A percentile compares a stretch with the other conserved stretches of the same genome.
Evolutionary conservation across 2,888 invertebrate genomes (phyloP).

Genomic region (Pammene fasciana): DNA sequence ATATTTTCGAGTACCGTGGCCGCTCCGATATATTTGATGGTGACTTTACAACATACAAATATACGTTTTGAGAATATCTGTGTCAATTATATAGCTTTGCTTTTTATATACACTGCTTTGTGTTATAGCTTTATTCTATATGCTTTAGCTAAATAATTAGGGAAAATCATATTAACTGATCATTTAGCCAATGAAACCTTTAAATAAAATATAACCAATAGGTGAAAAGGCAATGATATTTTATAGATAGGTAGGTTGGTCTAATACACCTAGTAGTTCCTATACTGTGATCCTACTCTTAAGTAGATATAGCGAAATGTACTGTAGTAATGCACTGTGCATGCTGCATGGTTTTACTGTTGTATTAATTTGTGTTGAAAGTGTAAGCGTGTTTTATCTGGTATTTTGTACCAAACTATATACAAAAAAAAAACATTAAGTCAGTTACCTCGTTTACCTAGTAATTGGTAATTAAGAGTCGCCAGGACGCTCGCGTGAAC

Average conservation of each 20-base stretch:
- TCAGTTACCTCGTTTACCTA: too few relatives aligned
- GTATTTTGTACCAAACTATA: neutral
- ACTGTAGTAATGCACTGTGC: conserved; percentile 20
- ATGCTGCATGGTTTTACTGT: conserved; percentile 31
- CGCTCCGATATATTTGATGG: too few relatives aligned
- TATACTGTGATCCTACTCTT: conserved; percentile 31
- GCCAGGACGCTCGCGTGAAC: too few relatives aligned
- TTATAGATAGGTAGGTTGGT: conserved; percentile 26
- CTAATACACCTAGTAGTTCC: conserved; percentile 16
- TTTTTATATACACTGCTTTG: conserved; percentile 53
- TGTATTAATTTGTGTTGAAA: conserved; percentile 33
- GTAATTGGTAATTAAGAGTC: too few relatives aligned
- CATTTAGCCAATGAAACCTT: neutral
- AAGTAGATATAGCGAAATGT: conserved; percentile 27
- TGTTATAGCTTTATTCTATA: conserved; percentile 51
- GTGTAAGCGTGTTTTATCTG: conserved; percentile 18
- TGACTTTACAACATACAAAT: too few relatives aligned
- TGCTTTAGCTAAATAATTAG: conserved; percentile 3
- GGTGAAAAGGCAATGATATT: conserved; percentile 12
- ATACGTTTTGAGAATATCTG: conserved; percentile 6
- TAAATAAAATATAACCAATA: conserved; percentile 12
- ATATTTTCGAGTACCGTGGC: too few relatives aligned
- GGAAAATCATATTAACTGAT: conserved; percentile 1
- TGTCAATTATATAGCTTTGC: conserved; percentile 16
- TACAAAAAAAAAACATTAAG: neutral